Evolutionary conservation across 30 jellyfish, hydroid and myxozoan species (phyloP).

Genomic region (Pseudorhiza aurosa): DNA sequence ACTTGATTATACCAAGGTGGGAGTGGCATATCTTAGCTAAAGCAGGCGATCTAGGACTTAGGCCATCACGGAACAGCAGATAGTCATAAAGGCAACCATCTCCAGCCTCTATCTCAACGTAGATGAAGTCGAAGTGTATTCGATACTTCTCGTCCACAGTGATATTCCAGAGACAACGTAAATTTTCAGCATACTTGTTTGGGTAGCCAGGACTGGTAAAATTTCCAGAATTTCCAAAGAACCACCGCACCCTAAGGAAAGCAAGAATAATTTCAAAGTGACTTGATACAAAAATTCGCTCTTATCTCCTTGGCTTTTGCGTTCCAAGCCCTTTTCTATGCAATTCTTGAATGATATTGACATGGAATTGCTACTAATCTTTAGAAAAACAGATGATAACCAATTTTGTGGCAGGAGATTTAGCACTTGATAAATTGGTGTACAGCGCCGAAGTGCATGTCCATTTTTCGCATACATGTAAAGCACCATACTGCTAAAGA

Average conservation of each 20-base stretch:
- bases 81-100: conserved; percentile 77
- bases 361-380: too few species aligned
- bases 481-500: too few species aligned
- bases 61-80: conserved; percentile 80
- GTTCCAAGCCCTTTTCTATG: too few species aligned
- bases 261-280: too few species aligned
- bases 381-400: too few species aligned
- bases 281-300: too few species aligned
- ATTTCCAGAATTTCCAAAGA: conserved; percentile 52
- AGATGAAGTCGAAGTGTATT: conserved; percentile 56
- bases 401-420: too few species aligned
- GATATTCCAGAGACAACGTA: conserved; percentile 44
- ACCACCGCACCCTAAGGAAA: conserved; percentile 78
- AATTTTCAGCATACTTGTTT: conserved; percentile 64
- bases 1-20: conserved; percentile 44
- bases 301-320: too few species aligned
- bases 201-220: conserved; percentile 92
- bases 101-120: conserved; percentile 76
- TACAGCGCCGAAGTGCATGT: too few species aligned
- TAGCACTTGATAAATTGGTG: too few species aligned
- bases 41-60: conserved; percentile 53
- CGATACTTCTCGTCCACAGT: conserved; percentile 32
- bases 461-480: too few species aligned
- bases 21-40: conserved; percentile 61
- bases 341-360: too few species aligned